Evolutionary conservation across 2,113 vertebrate species (phyloP).

Genomic region (Nycticryphes semicollaris): DNA sequence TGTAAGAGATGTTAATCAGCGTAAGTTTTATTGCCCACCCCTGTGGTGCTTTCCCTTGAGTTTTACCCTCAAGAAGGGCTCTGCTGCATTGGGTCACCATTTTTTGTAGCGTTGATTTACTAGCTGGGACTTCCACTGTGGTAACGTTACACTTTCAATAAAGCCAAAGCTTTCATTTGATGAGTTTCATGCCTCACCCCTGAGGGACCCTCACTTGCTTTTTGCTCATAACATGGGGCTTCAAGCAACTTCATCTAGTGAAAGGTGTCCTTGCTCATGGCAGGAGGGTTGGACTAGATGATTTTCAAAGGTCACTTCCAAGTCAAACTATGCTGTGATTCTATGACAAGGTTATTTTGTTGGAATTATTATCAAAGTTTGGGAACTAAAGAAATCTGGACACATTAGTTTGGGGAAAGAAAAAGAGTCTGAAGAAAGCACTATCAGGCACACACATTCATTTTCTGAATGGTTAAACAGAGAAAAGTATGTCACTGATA

Average conservation of each 20-base stretch:
- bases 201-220: background rate
- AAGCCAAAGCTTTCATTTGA: background rate
- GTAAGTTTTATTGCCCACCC: background rate
- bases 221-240: background rate
- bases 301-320: background rate
- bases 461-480: background rate
- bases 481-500: background rate
- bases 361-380: background rate
- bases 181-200: background rate
- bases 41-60: background rate
- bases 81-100: fast-evolving
- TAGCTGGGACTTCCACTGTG: background rate
- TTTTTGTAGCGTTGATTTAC: background rate
- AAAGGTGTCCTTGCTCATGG: background rate
- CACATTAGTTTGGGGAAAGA: background rate
- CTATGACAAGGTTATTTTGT: background rate
- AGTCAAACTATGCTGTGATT: background rate
- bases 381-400: background rate
- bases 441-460: background rate
- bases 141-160: background rate
- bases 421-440: background rate
- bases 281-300: background rate
- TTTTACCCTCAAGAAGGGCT: background rate
- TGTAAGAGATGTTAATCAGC: background rate
- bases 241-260: background rate